Evolutionary conservation across 2,888 invertebrate species (phyloP), one percentile per base, ranked within the genome.

Genomic region (Trachelus tabidus): DNA sequence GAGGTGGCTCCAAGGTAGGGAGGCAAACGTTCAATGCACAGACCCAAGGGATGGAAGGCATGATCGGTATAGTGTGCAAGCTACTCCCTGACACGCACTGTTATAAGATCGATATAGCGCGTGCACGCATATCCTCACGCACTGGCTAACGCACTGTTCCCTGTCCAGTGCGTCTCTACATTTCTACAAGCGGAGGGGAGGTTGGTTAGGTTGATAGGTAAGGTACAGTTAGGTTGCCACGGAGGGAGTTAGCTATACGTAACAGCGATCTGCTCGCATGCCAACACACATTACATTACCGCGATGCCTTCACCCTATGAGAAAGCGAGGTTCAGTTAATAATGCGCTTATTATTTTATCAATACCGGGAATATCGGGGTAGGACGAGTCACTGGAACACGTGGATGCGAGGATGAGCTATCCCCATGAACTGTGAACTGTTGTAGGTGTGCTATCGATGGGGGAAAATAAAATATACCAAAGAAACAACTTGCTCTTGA

Each of bases 271-370:
- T 56, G 80, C 83, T 88, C 86, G 89, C 89, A 89, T 89, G 89
- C 89, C 88, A 78, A 81, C 85, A 83, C 87, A 87, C 87, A 86
- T 89, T 87, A 86, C 81, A 83, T 83, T 83, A 83, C 77, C 80
- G 82, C 73, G 77, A 75, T 79, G 69, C 75, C 78, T 78, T 80
- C 79, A 78, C 78, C 83, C 78, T 76, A 81, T 79, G 80, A 79
- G 76, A 56, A 81, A 82, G 80, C 81, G 79, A 78, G 78, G 75
- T 82, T 81, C 81, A 85, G 85, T 88, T 89, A 89, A 89, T 90
- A 90, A 89, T 86, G 86, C 85, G 85, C 88, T 88, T 85, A 88
- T 90, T 88, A 89, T 89, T 89, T 89, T 86, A 88, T 89, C 90
- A 87, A 90, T 89, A 88, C 84, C 83, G 79, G 80, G 88, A 87